Evolutionary conservation across 2,113 vertebrate genomes (phyloP).

Genomic region (Aspidoscelis tigris): DNA sequence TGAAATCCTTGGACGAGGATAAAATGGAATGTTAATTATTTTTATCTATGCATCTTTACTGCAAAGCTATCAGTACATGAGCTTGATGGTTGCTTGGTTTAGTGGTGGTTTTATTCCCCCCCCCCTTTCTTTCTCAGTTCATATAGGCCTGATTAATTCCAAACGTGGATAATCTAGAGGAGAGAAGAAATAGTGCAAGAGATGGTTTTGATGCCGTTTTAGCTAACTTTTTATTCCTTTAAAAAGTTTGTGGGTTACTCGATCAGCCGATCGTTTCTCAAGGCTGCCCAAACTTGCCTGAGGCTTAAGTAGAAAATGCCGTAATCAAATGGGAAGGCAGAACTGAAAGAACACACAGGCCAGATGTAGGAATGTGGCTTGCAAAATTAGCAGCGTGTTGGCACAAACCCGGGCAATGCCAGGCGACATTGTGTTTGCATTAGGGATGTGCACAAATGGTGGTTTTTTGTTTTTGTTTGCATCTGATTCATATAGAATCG

Average conservation of each 20-base stretch:
- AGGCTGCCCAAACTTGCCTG: too few species aligned
- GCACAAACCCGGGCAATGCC: too few species aligned
- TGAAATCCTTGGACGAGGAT: conserved; percentile 62
- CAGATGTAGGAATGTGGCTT: too few species aligned
- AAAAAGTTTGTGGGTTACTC: neutral
- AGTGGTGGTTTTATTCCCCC: conserved; percentile 52
- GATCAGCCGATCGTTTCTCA: neutral
- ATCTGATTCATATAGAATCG: too few species aligned
- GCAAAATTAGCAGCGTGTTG: too few species aligned
- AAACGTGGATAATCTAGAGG: conserved; percentile 51
- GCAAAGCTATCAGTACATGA: conserved; percentile 31
- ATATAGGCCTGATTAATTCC: conserved; percentile 60
- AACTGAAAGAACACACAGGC: neutral
- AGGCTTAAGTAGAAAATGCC: neutral
- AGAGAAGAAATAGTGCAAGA: neutral
- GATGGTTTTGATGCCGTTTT: neutral
- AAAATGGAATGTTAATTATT: conserved; percentile 63
- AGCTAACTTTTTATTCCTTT: neutral
- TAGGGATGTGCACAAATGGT: too few species aligned
- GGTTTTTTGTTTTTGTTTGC: too few species aligned
- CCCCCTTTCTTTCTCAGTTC: conserved; percentile 41
- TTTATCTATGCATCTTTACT: conserved; percentile 32
- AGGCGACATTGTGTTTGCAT: too few species aligned
- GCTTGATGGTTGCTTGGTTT: conserved; percentile 48
- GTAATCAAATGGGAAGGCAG: neutral